Percentiles rank a stretch among this genome's conserved stretches.
Conservation (phyloP, 2,888 invertebrate genomes). For the Amphipoea lucens region DNA sequence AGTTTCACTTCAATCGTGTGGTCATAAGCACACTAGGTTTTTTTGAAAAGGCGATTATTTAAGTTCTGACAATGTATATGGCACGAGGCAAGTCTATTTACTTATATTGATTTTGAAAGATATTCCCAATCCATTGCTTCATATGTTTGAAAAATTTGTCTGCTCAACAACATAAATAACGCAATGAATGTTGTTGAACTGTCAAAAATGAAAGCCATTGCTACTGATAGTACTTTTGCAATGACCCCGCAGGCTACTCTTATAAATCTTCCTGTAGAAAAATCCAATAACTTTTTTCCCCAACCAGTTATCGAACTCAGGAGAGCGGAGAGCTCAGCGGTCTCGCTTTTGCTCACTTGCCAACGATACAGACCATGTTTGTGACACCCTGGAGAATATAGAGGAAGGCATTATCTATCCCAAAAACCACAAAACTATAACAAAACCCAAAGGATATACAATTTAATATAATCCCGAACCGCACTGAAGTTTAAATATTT, state of each 20-base stretch:
- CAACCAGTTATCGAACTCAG: not conserved
- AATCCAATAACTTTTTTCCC: not conserved
- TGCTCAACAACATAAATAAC: no score
- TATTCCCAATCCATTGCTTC: no score
- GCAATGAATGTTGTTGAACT: no score
- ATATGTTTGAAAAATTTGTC: no score
- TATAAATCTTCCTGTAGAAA: not conserved
- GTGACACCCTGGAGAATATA: not conserved
- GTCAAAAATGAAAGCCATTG: no score
- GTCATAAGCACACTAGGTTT: no score
- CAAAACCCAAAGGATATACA: conserved; percentile 5
- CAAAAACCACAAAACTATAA: conserved; percentile 4
- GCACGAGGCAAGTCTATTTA: not conserved
- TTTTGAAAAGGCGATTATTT: not conserved
- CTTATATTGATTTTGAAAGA: no score
- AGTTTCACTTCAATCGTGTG: no score
- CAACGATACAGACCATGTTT: not conserved
- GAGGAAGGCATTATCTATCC: not conserved
- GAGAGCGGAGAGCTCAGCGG: no score
- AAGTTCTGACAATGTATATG: not conserved
- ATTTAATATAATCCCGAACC: conserved; percentile 26
- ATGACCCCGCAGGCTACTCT: not conserved
- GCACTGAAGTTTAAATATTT: conserved; percentile 36
- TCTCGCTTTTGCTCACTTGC: no score
- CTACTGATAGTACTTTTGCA: no score